A percentile compares a stretch with the other conserved stretches of the same genome.
Evolutionary conservation across 1,140 invertebrate genomes (phyloP).

Genomic region (Drosophila malerkotliana): DNA sequence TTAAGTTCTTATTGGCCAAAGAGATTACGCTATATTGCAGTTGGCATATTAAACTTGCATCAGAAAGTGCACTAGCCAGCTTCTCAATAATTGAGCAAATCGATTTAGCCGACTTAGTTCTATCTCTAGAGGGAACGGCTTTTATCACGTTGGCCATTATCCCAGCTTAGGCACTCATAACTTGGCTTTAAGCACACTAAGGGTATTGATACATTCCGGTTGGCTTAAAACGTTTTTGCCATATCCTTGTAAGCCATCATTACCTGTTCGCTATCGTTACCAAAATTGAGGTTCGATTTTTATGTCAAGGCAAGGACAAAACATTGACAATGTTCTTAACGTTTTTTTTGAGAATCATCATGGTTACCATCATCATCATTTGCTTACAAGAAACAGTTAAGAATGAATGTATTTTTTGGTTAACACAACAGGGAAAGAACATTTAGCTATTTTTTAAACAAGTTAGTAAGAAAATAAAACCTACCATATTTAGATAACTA

Average conservation of each 20-base stretch:
- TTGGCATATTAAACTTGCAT: constrained; percentile 40
- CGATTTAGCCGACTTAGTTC: constrained; percentile 9
- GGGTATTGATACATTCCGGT: background rate
- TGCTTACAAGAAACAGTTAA: constrained; percentile 51
- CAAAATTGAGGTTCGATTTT: constrained; percentile 48
- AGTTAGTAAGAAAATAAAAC: no score
- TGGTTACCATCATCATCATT: constrained; percentile 31
- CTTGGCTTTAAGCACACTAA: constrained; percentile 5
- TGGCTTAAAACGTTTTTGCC: constrained; percentile 6
- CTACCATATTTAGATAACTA: no score
- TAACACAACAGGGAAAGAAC: constrained; percentile 5
- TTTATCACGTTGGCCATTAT: constrained; percentile 26
- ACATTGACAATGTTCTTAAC: constrained; percentile 29
- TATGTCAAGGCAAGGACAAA: constrained; percentile 39
- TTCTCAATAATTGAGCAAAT: constrained; percentile 14
- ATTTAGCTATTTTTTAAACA: no score
- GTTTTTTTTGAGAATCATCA: background rate
- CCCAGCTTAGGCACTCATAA: constrained; percentile 18
- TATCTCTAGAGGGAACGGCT: constrained; percentile 14
- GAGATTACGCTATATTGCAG: constrained; percentile 39
- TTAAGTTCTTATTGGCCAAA: constrained; percentile 31
- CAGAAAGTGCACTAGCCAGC: constrained; percentile 6
- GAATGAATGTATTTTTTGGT: constrained; percentile 21
- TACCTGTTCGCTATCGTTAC: constrained; percentile 39
- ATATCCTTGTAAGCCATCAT: constrained; percentile 13